Conservation (phyloP, 53 echinoderm and acorn worm species). For the Stichopus horrens region DNA sequence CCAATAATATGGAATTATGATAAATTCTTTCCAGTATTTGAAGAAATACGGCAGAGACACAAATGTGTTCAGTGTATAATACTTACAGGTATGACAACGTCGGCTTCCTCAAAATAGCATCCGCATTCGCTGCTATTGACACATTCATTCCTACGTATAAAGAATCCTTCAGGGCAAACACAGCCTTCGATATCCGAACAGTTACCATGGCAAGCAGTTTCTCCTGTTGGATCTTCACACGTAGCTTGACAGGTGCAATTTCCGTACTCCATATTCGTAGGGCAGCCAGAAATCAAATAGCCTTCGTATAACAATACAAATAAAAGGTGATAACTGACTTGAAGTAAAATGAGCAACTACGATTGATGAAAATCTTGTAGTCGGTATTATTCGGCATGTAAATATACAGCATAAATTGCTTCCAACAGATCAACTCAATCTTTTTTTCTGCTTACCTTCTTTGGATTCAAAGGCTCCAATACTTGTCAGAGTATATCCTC, state of each 20-base stretch:
- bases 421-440: too few relatives aligned
- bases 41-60: not conserved
- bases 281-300: not conserved
- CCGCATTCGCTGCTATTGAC: not conserved
- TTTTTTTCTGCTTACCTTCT: not conserved
- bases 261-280: not conserved
- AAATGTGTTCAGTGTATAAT: not conserved
- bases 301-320: not conserved
- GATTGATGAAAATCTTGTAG: too few relatives aligned
- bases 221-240: not conserved
- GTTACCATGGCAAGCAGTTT: not conserved
- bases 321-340: too few relatives aligned
- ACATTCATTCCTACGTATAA: not conserved
- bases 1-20: too few relatives aligned
- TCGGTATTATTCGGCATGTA: too few relatives aligned
- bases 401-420: too few relatives aligned
- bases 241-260: not conserved
- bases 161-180: slow-evolving; percentile 1
- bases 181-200: slow-evolving; percentile 2
- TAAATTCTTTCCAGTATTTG: not conserved
- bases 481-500: not conserved
- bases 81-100: slow-evolving; percentile 27
- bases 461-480: not conserved
- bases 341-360: too few relatives aligned
- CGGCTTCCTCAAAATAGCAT: not conserved